phyloP scores from a whole-genome alignment of 1,140 invertebrate genomes.

The Camponotus pennsylvanicus region DNA sequence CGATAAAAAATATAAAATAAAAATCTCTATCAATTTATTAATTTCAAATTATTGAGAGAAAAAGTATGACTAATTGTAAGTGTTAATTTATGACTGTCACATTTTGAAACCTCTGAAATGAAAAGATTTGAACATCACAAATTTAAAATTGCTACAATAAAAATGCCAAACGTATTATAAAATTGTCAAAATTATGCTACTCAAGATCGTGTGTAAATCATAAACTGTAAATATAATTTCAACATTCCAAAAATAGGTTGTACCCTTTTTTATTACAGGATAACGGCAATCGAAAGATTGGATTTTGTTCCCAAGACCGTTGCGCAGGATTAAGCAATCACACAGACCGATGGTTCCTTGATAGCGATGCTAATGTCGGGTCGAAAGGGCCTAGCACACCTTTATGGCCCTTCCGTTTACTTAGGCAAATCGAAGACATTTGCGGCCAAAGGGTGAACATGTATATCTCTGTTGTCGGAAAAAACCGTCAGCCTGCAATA shows the following conservation, averaged over 20 bases:
- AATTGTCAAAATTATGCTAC: not conserved
- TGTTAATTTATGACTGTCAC: not conserved
- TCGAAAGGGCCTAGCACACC: constrained; percentile 75
- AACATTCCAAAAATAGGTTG: constrained; percentile 2
- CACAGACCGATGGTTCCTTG: constrained; percentile 79
- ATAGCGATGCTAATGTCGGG: constrained; percentile 83
- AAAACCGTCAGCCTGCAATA: constrained; percentile 56
- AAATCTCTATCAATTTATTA: not conserved
- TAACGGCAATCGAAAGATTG: constrained; percentile 63
- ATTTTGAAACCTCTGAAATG: not conserved
- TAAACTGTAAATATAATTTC: not conserved
- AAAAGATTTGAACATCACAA: not conserved
- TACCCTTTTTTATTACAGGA: constrained; percentile 18
- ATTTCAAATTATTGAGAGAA: not conserved
- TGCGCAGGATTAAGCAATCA: constrained; percentile 82
- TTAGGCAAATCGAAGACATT: constrained; percentile 77
- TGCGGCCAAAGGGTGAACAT: constrained; percentile 56
- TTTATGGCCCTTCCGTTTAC: constrained; percentile 75
- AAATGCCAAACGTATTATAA: not conserved
- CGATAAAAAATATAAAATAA: not conserved
- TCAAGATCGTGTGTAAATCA: not conserved
- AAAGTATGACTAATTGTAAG: not conserved
- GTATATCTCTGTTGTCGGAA: constrained; percentile 61
- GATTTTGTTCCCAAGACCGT: constrained; percentile 72
- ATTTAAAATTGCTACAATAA: not conserved